These are phyloP conservation scores for Bicyclus anynana DNA, from an alignment of 1,140 invertebrate genomes.

Conservation along the genomic window DNA sequence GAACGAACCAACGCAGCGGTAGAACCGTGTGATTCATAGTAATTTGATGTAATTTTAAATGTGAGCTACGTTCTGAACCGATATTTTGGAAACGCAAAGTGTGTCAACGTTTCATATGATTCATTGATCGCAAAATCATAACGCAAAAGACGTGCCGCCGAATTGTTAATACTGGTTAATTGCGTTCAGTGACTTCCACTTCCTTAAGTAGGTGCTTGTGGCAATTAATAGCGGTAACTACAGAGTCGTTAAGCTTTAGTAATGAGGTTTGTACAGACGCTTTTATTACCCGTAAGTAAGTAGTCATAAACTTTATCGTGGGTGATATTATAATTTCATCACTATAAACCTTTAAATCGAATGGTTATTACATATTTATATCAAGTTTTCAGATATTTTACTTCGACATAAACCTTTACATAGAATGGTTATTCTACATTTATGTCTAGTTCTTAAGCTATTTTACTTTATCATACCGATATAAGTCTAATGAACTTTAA, in stretches of 20 bases:
- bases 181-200: slow-evolving; percentile 13
- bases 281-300: neutral
- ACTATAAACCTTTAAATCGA: neutral
- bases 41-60: too few relatives aligned
- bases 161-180: slow-evolving; percentile 27
- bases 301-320: neutral
- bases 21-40: too few relatives aligned
- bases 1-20: too few relatives aligned
- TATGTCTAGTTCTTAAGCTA: too few relatives aligned
- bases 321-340: neutral
- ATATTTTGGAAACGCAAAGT: too few relatives aligned
- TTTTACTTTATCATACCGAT: too few relatives aligned
- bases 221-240: slow-evolving; percentile 1
- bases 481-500: too few relatives aligned
- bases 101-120: slow-evolving; percentile 6
- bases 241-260: neutral
- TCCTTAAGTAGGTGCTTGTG: neutral
- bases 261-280: neutral
- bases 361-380: neutral
- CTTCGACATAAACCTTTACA: too few relatives aligned
- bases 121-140: slow-evolving; percentile 23
- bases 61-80: too few relatives aligned
- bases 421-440: too few relatives aligned
- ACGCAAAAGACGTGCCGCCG: slow-evolving; percentile 13
- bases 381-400: neutral